A percentile compares a stretch with the other conserved stretches of the same genome.
Conservation (phyloP, 2,113 vertebrate species). For the Edolisoma coerulescens region DNA sequence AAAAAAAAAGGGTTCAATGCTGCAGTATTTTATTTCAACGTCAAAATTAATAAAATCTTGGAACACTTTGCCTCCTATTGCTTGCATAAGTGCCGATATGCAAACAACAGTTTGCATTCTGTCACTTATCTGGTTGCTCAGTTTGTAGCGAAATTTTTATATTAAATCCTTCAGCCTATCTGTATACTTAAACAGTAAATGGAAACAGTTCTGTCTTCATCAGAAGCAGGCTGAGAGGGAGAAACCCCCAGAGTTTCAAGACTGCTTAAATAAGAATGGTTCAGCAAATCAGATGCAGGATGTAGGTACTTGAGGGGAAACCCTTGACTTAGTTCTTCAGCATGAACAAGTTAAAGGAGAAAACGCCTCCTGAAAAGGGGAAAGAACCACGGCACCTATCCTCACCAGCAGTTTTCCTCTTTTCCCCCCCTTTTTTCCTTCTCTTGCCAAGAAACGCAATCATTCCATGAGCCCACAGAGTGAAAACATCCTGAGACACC, state of each 20-base stretch:
- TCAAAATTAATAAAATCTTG: not conserved
- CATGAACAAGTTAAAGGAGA: not conserved
- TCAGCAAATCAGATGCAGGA: not conserved
- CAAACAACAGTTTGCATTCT: not conserved
- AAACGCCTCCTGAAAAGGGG: not conserved
- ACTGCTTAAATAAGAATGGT: not conserved
- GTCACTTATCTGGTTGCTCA: not conserved
- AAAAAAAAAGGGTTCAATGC: not conserved
- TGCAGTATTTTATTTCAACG: not conserved
- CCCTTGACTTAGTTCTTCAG: not conserved
- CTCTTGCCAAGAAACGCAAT: not conserved
- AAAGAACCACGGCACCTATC: not conserved
- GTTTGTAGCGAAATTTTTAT: not conserved
- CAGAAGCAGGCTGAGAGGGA: not conserved
- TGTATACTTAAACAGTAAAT: not conserved
- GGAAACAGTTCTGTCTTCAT: not conserved
- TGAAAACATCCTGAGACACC: not conserved
- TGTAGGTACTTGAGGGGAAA: not conserved
- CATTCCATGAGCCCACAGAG: not conserved
- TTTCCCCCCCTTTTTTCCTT: accelerated
- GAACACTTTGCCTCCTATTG: not conserved
- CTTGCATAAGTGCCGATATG: not conserved
- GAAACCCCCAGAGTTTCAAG: not conserved
- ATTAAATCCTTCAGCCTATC: not conserved
- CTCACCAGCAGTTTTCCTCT: not conserved